These are phyloP conservation scores for Pasiphila rectangulata DNA, from an alignment of 2,888 invertebrate species.

Conservation along the genomic window DNA sequence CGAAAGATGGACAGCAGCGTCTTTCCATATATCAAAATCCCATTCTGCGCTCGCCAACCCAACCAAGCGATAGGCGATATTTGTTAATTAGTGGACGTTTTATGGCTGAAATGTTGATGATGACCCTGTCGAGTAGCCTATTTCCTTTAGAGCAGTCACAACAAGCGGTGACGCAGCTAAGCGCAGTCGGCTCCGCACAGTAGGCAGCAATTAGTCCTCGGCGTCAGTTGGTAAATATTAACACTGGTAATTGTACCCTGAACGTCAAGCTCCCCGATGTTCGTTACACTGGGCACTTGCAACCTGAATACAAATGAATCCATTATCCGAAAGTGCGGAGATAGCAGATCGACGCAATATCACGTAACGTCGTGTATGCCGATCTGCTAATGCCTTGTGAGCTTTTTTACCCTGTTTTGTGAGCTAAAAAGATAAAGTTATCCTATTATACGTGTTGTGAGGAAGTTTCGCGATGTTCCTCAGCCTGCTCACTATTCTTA, in stretches of 20 bases:
- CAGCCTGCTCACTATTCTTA: slow-evolving; percentile 5
- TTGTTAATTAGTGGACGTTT: too few relatives aligned
- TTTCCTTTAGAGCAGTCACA: slow-evolving; percentile 14
- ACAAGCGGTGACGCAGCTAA: slow-evolving; percentile 31
- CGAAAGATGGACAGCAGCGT: too few relatives aligned
- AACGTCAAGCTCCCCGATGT: slow-evolving; percentile 74
- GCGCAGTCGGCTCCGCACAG: slow-evolving; percentile 47
- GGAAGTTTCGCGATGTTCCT: slow-evolving; percentile 8
- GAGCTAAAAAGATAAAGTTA: slow-evolving; percentile 26
- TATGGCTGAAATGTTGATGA: too few relatives aligned
- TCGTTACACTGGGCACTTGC: slow-evolving; percentile 75
- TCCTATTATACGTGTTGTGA: slow-evolving; percentile 20
- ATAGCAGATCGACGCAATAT: slow-evolving; percentile 64
- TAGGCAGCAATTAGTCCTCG: slow-evolving; percentile 68
- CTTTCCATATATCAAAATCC: too few relatives aligned
- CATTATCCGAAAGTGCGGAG: slow-evolving; percentile 72
- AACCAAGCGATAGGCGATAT: too few relatives aligned
- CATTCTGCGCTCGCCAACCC: too few relatives aligned
- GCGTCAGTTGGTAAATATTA: slow-evolving; percentile 79
- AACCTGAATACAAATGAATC: slow-evolving; percentile 79
- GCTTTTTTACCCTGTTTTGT: slow-evolving; percentile 29
- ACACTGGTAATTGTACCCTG: slow-evolving; percentile 76
- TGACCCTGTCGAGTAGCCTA: slow-evolving; percentile 12
- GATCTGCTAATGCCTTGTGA: slow-evolving; percentile 45
- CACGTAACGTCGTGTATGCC: slow-evolving; percentile 56